Conservation (phyloP, 2,888 invertebrate genomes). For the Patella ulyssiponensis region DNA sequence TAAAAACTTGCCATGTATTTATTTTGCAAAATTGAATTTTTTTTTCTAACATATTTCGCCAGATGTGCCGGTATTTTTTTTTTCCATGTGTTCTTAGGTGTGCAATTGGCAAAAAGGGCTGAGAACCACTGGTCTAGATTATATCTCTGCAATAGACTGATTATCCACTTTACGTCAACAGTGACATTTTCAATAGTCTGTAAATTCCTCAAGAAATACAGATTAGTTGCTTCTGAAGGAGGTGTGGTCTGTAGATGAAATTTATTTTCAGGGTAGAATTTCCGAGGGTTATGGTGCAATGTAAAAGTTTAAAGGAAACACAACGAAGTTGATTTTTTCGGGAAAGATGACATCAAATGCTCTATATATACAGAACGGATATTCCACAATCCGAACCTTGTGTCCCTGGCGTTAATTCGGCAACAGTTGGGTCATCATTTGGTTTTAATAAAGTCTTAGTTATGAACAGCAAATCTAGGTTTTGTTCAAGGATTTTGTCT, state of each 20-base stretch:
- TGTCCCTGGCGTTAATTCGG: neutral
- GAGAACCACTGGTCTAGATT: no score
- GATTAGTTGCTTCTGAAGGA: neutral
- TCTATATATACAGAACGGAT: neutral
- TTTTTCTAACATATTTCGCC: no score
- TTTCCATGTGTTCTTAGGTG: no score
- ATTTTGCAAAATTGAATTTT: no score
- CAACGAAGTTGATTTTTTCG: no score
- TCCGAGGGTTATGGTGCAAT: neutral
- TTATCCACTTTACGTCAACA: neutral
- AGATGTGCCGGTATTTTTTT: no score
- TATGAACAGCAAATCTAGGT: neutral
- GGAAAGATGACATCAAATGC: no score
- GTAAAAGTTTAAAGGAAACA: neutral
- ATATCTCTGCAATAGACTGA: no score
- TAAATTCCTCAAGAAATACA: neutral
- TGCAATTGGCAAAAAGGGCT: no score
- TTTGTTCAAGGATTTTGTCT: no score
- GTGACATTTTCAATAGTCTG: neutral
- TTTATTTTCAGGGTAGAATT: neutral
- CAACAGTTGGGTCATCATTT: neutral
- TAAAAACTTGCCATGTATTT: no score
- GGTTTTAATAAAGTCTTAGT: constrained; percentile 2
- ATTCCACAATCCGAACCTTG: neutral
- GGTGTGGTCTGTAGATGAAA: neutral